phyloP scores from a whole-genome alignment of 2,113 vertebrate species.

The Chelonoidis abingdonii region DNA sequence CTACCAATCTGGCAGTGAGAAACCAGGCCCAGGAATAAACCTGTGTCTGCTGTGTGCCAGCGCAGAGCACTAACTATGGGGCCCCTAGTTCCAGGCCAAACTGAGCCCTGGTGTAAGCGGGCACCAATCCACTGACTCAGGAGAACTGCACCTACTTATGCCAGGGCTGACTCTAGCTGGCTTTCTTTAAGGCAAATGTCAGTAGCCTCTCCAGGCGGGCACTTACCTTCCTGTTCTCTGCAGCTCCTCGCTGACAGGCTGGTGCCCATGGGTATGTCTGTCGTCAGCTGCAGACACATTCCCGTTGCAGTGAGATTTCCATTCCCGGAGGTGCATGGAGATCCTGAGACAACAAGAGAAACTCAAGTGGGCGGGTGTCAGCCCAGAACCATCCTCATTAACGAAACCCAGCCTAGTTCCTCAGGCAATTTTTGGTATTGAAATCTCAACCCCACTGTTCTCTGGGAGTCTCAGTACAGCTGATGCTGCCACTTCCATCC shows the following conservation, averaged over 20 bases:
- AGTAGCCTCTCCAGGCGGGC: background rate
- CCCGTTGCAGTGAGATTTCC: background rate
- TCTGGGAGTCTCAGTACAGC: background rate
- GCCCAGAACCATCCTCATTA: background rate
- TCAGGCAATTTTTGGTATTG: background rate
- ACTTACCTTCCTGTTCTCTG: conserved; percentile 80
- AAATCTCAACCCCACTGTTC: background rate
- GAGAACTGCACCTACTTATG: background rate
- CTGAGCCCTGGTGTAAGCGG: background rate
- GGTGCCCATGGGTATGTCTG: background rate
- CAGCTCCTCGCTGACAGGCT: conserved; percentile 56
- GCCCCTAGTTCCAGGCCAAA: background rate
- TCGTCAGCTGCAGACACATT: background rate
- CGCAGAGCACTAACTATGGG: background rate
- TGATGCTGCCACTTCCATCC: background rate
- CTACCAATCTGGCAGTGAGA: background rate
- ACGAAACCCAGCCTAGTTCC: background rate
- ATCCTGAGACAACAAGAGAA: conserved; percentile 56
- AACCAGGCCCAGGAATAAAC: background rate
- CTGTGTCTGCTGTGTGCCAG: background rate
- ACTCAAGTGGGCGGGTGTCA: background rate
- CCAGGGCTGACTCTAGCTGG: background rate
- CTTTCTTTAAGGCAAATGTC: background rate
- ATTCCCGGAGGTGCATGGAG: background rate
- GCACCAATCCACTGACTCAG: background rate